Evolutionary conservation across 2,113 vertebrate genomes (phyloP), one percentile per base, ranked within the genome.

Genomic region (Cynocephalus volans): DNA sequence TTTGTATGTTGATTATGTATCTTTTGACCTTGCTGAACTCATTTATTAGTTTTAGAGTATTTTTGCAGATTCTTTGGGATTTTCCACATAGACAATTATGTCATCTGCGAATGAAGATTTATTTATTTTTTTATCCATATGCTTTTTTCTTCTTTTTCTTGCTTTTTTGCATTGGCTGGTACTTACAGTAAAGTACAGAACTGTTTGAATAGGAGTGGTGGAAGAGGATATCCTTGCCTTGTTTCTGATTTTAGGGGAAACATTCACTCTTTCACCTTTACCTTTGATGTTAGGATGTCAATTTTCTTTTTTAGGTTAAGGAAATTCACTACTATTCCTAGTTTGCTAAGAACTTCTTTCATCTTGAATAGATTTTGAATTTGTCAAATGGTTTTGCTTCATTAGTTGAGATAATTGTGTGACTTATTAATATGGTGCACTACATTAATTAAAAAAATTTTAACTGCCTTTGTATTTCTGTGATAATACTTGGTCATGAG

Each of bases 251-350:
- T 7, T 12, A 15, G 48, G 48, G 90, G n/a, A 14, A 65, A 19
- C 48, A 4, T 6, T 9, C 18, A 8, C 17, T n/a, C 50, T 75
- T 36, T 64, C 21, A 19, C 8, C 24, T 12, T 33, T 2, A 18
- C 23, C 58, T 6, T 5, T 10, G 21, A 3, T 8, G 18, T 7
- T 58, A 72, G 3, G 3, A 33, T 19, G 15, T 21, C 11, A 1
- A 0, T 3, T 8, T 48, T 64, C 45, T 36, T 24, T 17, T 45
- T 54, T 17, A 36, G 3, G 7, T 13, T 80, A 64, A 82, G 41
- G n/a, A 33, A 24, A 13, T 14, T 69, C 36, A 2, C 54, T 56
- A 0, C 4, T 3, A 31, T 70, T 70, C 77, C 60, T 56, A 19
- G 31, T 94, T 67, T 45, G 18, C 48, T 56, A 36, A 64, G 45